Evolutionary conservation across 2,888 invertebrate genomes (phyloP).

Genomic region (Macroteleia sp.): DNA sequence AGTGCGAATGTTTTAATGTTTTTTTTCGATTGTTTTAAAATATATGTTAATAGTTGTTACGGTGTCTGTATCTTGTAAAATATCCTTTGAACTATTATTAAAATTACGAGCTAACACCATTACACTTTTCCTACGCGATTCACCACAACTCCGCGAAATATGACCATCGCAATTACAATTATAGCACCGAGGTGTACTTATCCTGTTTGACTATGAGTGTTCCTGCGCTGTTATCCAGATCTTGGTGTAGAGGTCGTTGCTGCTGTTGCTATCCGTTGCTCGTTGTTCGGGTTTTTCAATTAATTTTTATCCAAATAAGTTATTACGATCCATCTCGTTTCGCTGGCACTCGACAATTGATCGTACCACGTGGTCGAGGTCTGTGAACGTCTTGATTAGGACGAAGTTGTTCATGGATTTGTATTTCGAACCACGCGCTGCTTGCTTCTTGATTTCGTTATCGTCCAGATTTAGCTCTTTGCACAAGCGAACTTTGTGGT

Average conservation of each 20-base stretch:
- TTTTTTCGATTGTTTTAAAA: too few species aligned
- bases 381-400: conserved; percentile 7
- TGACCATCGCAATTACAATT: not conserved
- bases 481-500: conserved; percentile 17
- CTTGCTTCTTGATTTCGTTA: not conserved
- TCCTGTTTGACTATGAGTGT: not conserved
- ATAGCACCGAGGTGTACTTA: not conserved
- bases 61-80: not conserved
- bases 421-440: not conserved
- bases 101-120: not conserved
- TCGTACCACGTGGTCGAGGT: conserved; percentile 23
- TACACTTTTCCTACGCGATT: conserved; percentile 3
- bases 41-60: not conserved
- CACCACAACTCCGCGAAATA: not conserved
- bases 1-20: not conserved
- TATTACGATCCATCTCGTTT: not conserved
- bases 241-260: too few species aligned
- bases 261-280: too few species aligned
- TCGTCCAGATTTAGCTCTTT: not conserved
- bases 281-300: too few species aligned
- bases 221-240: too few species aligned
- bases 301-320: not conserved
- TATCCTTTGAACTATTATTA: not conserved
- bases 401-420: not conserved
- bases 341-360: not conserved